phyloP scores from a whole-genome alignment of 2,888 invertebrate species.

The Sepiola atlantica region DNA sequence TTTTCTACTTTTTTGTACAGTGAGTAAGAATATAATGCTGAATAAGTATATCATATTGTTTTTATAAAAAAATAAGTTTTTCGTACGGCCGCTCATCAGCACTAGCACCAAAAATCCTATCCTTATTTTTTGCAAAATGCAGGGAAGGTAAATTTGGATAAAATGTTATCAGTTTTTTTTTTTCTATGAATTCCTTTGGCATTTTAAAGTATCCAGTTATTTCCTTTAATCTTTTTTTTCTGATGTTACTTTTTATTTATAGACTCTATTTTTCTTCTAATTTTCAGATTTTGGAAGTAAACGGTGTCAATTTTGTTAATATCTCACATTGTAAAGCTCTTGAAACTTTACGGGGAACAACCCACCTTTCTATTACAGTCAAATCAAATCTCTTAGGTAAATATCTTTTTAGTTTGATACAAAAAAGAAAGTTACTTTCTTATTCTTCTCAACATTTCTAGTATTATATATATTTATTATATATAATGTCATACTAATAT shows the following conservation, averaged over 20 bases:
- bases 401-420: constrained; percentile 47
- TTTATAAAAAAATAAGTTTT: too few species aligned
- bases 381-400: constrained; percentile 93
- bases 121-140: too few species aligned
- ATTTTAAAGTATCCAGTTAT: not conserved
- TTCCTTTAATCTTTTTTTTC: not conserved
- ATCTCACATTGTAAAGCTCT: constrained; percentile 92
- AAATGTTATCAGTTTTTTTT: not conserved
- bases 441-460: too few species aligned
- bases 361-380: constrained; percentile 95
- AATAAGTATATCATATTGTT: too few species aligned
- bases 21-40: too few species aligned
- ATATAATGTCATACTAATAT: too few species aligned
- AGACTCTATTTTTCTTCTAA: not conserved
- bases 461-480: too few species aligned
- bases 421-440: too few species aligned
- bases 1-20: too few species aligned
- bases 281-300: constrained; percentile 90
- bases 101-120: too few species aligned
- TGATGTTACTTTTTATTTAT: not conserved
- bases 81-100: too few species aligned
- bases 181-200: not conserved
- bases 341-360: constrained; percentile 93
- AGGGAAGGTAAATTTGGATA: too few species aligned
- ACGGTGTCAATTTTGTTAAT: constrained; percentile 96